Conservation (phyloP, 2,113 vertebrate genomes). For the Dolichotis patagonum region DNA sequence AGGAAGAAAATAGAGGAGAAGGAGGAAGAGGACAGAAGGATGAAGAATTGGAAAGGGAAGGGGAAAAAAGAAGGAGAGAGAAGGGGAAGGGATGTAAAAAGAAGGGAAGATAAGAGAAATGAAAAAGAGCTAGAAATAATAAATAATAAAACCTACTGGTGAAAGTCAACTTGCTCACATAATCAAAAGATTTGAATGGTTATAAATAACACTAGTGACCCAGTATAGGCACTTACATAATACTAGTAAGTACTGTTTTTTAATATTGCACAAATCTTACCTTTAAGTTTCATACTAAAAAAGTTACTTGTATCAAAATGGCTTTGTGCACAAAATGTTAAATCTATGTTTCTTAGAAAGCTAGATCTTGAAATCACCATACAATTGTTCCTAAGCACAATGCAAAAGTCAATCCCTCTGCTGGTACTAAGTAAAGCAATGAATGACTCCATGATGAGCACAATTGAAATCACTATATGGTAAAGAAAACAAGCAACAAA, state of each 20-base stretch:
- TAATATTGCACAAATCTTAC: not conserved
- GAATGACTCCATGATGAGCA: not conserved
- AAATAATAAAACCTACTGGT: slow-evolving; percentile 59
- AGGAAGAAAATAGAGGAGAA: not conserved
- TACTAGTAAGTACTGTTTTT: not conserved
- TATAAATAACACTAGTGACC: slow-evolving; percentile 57
- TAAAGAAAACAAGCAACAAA: not conserved
- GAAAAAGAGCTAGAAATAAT: not conserved
- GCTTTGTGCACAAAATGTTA: not conserved
- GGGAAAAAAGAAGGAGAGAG: not conserved
- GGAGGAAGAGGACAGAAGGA: not conserved
- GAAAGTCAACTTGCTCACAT: slow-evolving; percentile 75
- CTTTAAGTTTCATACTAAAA: slow-evolving; percentile 27
- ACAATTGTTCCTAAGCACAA: not conserved
- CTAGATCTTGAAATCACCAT: slow-evolving; percentile 23
- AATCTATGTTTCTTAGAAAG: not conserved
- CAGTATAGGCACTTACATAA: not conserved
- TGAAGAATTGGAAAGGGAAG: not conserved
- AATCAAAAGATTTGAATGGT: slow-evolving; percentile 74
- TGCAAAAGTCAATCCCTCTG: not conserved
- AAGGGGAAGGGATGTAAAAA: not conserved
- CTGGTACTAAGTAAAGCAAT: not conserved
- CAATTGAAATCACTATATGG: not conserved
- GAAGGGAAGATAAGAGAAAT: not conserved
- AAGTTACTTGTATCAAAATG: not conserved